Conservation (phyloP, 2,888 invertebrate genomes). For the Cataglyphis altisquamis region DNA sequence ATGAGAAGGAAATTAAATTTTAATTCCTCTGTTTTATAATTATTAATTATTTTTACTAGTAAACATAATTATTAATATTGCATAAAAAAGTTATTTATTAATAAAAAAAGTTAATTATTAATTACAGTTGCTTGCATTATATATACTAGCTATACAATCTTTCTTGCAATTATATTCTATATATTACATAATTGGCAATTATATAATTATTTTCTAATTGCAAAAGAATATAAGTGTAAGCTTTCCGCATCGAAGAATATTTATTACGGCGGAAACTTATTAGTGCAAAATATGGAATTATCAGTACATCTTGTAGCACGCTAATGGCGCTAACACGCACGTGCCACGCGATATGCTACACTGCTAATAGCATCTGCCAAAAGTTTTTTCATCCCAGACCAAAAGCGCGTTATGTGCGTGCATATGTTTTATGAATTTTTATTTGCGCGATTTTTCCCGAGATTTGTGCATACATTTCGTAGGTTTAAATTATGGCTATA, state of each 20-base stretch:
- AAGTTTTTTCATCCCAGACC: background rate
- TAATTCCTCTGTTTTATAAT: too few species aligned
- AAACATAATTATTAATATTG: too few species aligned
- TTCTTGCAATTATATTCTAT: background rate
- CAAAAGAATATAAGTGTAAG: background rate
- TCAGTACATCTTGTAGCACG: constrained; percentile 6
- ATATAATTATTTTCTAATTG: constrained; percentile 25
- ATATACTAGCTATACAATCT: background rate
- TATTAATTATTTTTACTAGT: too few species aligned
- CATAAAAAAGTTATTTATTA: too few species aligned
- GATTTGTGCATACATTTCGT: background rate
- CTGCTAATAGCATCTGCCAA: background rate
- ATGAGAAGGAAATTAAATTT: too few species aligned
- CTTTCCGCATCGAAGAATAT: constrained; percentile 15
- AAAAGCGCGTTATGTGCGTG: background rate
- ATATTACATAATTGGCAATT: constrained; percentile 2
- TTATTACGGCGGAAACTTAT: constrained; percentile 41
- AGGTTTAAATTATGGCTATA: background rate
- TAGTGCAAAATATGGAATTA: constrained; percentile 36
- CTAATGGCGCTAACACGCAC: constrained; percentile 4
- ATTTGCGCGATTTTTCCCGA: background rate
- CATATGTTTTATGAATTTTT: background rate
- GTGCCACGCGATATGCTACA: background rate
- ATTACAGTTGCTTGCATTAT: background rate
- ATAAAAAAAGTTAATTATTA: background rate